Conservation (phyloP, 2,797 vertebrate species). For the Heliangelus exortis region DNA sequence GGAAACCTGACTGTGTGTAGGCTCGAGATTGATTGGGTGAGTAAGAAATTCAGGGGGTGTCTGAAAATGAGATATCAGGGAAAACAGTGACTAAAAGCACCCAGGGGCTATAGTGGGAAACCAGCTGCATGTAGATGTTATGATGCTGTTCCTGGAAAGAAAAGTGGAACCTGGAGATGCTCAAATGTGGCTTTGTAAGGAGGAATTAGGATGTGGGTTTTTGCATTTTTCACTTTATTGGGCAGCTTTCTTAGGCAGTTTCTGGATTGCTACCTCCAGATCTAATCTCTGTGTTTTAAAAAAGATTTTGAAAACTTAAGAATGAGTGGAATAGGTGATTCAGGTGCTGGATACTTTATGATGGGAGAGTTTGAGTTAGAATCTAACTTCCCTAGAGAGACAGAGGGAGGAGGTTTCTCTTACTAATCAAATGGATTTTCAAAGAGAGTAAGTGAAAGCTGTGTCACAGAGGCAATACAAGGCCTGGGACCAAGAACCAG, state of each 20-base stretch:
- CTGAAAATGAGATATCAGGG: not conserved
- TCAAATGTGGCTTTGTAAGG: not conserved
- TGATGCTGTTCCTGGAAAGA: not conserved
- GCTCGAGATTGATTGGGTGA: not conserved
- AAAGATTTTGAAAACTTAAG: not conserved
- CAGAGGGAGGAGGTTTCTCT: not conserved
- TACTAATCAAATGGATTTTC: not conserved
- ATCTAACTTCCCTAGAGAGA: not conserved
- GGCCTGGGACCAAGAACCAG: not conserved
- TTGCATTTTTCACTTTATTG: not conserved
- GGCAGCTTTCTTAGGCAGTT: not conserved
- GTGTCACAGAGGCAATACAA: not conserved
- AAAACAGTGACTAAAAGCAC: not conserved
- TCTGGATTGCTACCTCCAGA: not conserved
- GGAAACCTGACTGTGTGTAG: fast-evolving
- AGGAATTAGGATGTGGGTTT: not conserved
- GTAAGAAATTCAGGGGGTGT: not conserved
- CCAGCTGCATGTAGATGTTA: fast-evolving
- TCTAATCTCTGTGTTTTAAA: not conserved
- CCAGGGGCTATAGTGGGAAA: not conserved
- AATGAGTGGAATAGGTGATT: not conserved
- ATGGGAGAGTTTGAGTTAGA: not conserved
- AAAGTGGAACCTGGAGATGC: not conserved
- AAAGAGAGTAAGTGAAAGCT: not conserved
- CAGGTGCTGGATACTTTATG: not conserved